Conservation (phyloP, 1,140 invertebrate genomes). For the Drosophila leontia region DNA sequence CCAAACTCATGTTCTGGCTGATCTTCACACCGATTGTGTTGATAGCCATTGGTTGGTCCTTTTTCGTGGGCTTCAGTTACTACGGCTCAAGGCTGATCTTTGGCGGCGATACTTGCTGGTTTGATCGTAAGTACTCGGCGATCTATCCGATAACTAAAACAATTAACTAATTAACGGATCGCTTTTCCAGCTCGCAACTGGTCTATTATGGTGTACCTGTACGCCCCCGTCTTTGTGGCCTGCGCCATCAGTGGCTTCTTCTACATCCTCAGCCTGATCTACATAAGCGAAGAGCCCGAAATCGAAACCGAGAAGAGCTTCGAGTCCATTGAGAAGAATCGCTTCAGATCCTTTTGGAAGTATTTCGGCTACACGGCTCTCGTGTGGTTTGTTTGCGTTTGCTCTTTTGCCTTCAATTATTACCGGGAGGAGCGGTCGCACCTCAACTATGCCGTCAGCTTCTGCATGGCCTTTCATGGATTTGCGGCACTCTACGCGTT, state of each 20-base stretch:
- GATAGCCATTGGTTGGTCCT: conserved; percentile 71
- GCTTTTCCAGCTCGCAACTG: conserved; percentile 64
- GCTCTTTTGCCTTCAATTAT: conserved; percentile 76
- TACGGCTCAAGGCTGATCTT: conserved; percentile 60
- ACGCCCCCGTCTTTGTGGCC: conserved; percentile 70
- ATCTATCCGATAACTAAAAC: not conserved
- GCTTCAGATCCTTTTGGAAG: conserved; percentile 78
- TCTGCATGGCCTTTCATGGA: conserved; percentile 74
- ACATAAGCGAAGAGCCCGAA: conserved; percentile 59
- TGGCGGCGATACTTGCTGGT: conserved; percentile 78
- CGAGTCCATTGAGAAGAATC: conserved; percentile 68
- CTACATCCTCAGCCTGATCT: conserved; percentile 71
- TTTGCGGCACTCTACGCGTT: conserved; percentile 74
- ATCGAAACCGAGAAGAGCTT: conserved; percentile 62
- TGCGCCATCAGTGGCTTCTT: conserved; percentile 70
- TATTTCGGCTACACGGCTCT: conserved; percentile 71
- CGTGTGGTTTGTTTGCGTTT: conserved; percentile 67
- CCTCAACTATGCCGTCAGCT: conserved; percentile 76
- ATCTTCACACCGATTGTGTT: conserved; percentile 72
- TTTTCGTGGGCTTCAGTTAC: conserved; percentile 63
- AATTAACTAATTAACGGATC: not conserved
- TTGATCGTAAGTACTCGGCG: conserved; percentile 70
- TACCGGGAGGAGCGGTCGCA: conserved; percentile 70
- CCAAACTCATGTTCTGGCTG: conserved; percentile 80
- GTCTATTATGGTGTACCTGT: conserved; percentile 76